Percentiles rank a stretch among this genome's conserved stretches.
Conservation (phyloP, 2,888 invertebrate species). For the Mesorhabditis spiculigera region DNA sequence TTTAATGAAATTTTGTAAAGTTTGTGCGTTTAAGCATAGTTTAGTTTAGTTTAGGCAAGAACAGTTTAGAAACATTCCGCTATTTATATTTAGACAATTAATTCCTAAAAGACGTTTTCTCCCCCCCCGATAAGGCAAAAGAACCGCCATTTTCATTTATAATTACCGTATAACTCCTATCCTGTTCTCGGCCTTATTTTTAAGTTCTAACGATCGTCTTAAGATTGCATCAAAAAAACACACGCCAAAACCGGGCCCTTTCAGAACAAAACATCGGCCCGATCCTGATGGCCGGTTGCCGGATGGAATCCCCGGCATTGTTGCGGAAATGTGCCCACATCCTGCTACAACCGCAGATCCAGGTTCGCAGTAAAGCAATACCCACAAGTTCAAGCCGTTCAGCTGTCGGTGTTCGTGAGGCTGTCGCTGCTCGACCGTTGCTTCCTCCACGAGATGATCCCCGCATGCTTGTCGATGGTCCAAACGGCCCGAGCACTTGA, state of each 20-base stretch:
- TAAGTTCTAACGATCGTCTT: too few species aligned
- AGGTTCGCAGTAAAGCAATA: slow-evolving; percentile 16
- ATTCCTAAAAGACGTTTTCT: too few species aligned
- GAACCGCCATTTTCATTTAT: not conserved
- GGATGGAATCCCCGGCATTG: slow-evolving; percentile 57
- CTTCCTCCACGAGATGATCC: slow-evolving; percentile 57
- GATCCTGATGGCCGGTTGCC: slow-evolving; percentile 56
- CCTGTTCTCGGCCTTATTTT: too few species aligned
- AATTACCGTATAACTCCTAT: not conserved
- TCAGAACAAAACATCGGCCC: slow-evolving; percentile 56
- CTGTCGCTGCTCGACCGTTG: slow-evolving; percentile 57
- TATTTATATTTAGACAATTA: too few species aligned
- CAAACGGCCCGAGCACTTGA: slow-evolving; percentile 53
- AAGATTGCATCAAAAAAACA: too few species aligned
- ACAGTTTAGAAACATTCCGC: not conserved
- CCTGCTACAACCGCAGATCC: slow-evolving; percentile 47
- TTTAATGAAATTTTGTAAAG: too few species aligned
- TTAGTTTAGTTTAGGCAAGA: too few species aligned
- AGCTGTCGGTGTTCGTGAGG: slow-evolving; percentile 57
- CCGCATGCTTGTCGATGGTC: slow-evolving; percentile 54
- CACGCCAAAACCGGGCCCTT: not conserved
- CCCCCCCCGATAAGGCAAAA: too few species aligned
- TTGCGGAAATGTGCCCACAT: slow-evolving; percentile 56
- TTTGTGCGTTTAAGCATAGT: too few species aligned
- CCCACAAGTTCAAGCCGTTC: slow-evolving; percentile 7